Conservation (phyloP, 2,797 vertebrate species). For the Ctenochaetus hawaiiensis region DNA sequence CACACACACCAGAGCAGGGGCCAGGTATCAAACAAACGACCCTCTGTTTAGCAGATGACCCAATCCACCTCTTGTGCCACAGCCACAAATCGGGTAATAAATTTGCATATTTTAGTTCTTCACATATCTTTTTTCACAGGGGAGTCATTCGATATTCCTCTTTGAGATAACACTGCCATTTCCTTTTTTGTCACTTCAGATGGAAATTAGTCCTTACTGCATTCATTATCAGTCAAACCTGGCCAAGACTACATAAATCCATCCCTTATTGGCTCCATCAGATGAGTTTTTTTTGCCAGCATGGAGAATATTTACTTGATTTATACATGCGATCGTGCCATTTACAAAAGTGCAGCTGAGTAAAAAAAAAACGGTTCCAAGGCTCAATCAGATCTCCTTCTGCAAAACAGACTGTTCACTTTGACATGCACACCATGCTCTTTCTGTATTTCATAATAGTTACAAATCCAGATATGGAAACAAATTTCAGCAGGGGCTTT, state of each 20-base stretch:
- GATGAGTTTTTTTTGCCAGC: neutral
- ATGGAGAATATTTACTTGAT: neutral
- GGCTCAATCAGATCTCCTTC: neutral
- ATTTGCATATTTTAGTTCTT: no score
- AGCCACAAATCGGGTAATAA: no score
- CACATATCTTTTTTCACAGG: no score
- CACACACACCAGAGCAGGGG: no score
- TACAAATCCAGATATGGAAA: conserved; percentile 2
- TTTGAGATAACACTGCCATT: no score
- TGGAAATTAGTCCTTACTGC: neutral
- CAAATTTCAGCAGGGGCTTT: conserved; percentile 5
- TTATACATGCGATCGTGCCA: neutral
- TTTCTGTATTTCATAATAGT: neutral
- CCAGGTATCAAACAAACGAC: no score
- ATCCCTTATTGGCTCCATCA: neutral
- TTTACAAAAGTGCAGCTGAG: conserved; percentile 7
- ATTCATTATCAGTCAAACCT: neutral
- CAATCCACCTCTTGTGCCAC: no score
- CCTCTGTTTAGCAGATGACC: no score
- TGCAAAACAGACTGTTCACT: neutral
- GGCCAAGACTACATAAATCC: neutral
- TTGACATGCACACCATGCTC: neutral
- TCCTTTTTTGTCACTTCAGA: neutral
- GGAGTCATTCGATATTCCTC: no score
- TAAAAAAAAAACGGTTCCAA: neutral